phyloP scores from a whole-genome alignment of 2,888 invertebrate genomes.

The Augiades crinisus region DNA sequence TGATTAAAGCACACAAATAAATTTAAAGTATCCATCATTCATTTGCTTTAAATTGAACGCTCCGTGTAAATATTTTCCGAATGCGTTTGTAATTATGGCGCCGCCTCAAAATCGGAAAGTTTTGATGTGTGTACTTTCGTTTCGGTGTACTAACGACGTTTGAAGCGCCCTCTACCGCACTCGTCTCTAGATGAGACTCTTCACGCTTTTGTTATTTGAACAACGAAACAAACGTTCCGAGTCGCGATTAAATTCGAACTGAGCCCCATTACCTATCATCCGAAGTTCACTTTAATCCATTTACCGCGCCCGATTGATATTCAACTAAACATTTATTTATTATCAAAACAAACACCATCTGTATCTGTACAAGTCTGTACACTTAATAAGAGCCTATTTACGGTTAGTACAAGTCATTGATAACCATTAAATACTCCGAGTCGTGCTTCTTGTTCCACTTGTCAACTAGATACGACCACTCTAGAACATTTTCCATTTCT shows the following conservation, averaged over 20 bases:
- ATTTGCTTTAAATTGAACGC: constrained; percentile 1
- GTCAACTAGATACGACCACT: constrained; percentile 32
- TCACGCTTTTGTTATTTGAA: constrained; percentile 67
- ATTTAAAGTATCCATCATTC: too few relatives aligned
- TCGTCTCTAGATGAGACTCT: constrained; percentile 57
- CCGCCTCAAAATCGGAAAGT: constrained; percentile 69
- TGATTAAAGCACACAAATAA: too few relatives aligned
- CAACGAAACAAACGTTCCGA: constrained; percentile 63
- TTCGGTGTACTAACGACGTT: constrained; percentile 59
- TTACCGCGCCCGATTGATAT: too few relatives aligned
- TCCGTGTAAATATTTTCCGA: constrained; percentile 42
- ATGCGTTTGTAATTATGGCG: constrained; percentile 44
- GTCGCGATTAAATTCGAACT: constrained; percentile 54
- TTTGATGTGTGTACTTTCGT: constrained; percentile 76
- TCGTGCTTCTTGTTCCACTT: constrained; percentile 18
- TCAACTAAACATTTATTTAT: too few relatives aligned
- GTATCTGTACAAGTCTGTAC: not conserved
- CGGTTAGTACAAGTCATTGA: constrained; percentile 6
- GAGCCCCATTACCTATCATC: constrained; percentile 40
- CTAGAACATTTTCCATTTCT: constrained; percentile 45
- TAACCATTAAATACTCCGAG: constrained; percentile 17
- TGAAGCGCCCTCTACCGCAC: constrained; percentile 61
- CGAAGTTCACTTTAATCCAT: constrained; percentile 35
- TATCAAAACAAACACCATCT: too few relatives aligned
- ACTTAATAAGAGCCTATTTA: constrained; percentile 2